Conservation (phyloP, 2,888 invertebrate genomes). For the Eilema caniola region DNA sequence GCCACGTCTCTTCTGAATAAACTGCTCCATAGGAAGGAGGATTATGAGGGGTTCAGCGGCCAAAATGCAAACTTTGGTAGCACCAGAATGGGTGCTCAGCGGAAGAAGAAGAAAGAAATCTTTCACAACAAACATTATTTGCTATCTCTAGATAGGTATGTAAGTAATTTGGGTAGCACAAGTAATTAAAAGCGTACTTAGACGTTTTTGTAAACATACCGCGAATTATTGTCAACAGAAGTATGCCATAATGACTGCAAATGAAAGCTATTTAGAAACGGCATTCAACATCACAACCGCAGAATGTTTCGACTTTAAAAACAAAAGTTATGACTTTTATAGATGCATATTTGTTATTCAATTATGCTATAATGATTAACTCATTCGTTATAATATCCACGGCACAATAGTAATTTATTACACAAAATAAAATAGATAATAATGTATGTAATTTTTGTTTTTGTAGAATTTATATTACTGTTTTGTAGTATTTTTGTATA, state of each 20-base stretch:
- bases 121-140: neutral
- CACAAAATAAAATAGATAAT: neutral
- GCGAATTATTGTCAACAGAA: slow-evolving; percentile 11
- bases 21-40: too few relatives aligned
- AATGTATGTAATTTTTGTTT: neutral
- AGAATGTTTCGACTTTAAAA: slow-evolving; percentile 6
- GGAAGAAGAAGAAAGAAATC: too few relatives aligned
- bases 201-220: slow-evolving; percentile 10
- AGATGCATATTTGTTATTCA: slow-evolving; percentile 10
- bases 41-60: neutral
- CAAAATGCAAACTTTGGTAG: too few relatives aligned
- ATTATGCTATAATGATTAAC: slow-evolving; percentile 11
- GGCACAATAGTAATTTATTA: neutral
- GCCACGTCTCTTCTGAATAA: too few relatives aligned
- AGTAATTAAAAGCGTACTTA: neutral
- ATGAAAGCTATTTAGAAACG: slow-evolving; percentile 12
- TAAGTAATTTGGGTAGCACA: neutral
- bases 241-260: slow-evolving; percentile 5
- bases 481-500: neutral
- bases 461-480: neutral
- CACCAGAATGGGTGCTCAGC: too few relatives aligned
- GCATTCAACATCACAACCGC: neutral
- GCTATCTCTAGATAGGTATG: neutral
- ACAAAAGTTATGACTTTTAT: slow-evolving; percentile 9
- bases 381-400: neutral